Evolutionary conservation across 2,113 vertebrate genomes (phyloP), one percentile per base, ranked within the genome.

Genomic region (Seriola aureovittata): DNA sequence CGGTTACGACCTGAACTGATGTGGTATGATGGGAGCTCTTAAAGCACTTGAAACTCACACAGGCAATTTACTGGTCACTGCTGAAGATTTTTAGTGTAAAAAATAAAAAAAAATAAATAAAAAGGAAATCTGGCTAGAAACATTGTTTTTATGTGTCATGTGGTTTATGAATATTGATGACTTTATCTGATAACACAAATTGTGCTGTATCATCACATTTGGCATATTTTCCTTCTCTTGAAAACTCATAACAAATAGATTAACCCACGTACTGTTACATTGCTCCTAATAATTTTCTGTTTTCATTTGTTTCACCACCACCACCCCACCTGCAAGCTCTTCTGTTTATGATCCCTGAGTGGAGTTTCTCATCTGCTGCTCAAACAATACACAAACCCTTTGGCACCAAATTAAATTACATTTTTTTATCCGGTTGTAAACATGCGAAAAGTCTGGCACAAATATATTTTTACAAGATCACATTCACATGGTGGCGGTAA

Each of bases 1-100:
- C n/a, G 55, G 83, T 87, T 92, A 78, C 14, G 52, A 84, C 75
- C 82, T 67, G 66, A 68, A 71, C 72, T 82, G 80, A 85, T 82
- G 80, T 78, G 75, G 66, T 75, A 59, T 71, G 84, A 86, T 80
- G 64, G 79, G 70, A 84, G 77, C 19, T 69, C 38, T 80, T 68
- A 40, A 36, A 86, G n/a, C 38, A 60, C 68, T 82, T 85, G 6
- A 70, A 70, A 75, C 10, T 67, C 68, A 66, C 12, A 71, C 54
- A 1, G 57, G 34, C 38, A 50, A 60, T 70, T 80, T 42, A 73
- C 59, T 38, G 60, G 9, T 46, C 60, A 5, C 52, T 44, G 38
- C 71, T 48, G 67, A 57, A 21, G 1, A 67, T 74, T 87, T 50
- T 8, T 29, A 17, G 17, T 10, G 10, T n/a, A 55, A 71, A 63